phyloP scores from a whole-genome alignment of 2,888 invertebrate genomes.

The Atherix ibis region DNA sequence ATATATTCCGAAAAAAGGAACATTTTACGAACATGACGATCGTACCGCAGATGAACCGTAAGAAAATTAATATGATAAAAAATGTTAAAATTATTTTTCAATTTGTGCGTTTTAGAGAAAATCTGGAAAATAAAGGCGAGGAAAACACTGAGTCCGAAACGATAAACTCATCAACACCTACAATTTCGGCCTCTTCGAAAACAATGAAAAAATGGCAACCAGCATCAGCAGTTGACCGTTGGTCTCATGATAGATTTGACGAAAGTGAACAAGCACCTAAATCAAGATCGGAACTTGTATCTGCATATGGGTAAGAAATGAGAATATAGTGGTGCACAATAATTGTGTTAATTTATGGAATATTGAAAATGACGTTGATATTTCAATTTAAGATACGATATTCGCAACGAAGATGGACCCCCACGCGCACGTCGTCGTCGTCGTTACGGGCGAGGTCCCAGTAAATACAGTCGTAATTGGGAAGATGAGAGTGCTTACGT shows the following conservation, averaged over 20 bases:
- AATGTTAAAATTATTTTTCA: not conserved
- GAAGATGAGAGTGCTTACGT: conserved; percentile 82
- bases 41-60: conserved; percentile 59
- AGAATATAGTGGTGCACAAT: conserved; percentile 38
- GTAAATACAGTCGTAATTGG: conserved; percentile 84
- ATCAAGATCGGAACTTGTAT: conserved; percentile 64
- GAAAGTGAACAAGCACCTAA: conserved; percentile 60
- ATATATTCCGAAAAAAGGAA: conserved; percentile 89
- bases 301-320: conserved; percentile 83
- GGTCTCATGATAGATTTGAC: conserved; percentile 66
- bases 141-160: conserved; percentile 29
- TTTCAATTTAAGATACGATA: conserved; percentile 52
- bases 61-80: conserved; percentile 14
- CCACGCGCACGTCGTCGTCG: conserved; percentile 73
- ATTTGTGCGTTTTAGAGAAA: too few species aligned
- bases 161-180: conserved; percentile 18
- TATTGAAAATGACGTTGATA: conserved; percentile 4
- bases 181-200: conserved; percentile 26
- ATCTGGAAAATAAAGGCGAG: too few species aligned
- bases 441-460: conserved; percentile 80
- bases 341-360: not conserved
- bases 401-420: conserved; percentile 80
- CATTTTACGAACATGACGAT: conserved; percentile 94
- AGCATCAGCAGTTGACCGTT: conserved; percentile 41
- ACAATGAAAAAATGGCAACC: conserved; percentile 32